Base-by-base conservation (phyloP, 1,140 invertebrate genomes). In the Chlorops oryzae region DNA sequence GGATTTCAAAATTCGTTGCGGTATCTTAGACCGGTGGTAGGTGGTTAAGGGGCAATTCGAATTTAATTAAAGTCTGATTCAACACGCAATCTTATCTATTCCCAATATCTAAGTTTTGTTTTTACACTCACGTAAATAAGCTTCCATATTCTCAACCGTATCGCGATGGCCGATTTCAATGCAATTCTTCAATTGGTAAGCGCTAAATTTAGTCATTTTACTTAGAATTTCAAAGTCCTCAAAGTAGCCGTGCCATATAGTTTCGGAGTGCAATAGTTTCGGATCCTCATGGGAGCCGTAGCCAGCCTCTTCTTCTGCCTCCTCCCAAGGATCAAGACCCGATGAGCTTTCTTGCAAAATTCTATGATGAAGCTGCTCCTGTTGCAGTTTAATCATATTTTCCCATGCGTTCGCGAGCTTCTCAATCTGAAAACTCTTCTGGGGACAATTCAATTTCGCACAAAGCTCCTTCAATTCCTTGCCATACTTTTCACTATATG, bases 211-310 rank as follows among this genome's bases (percentile, higher is more conserved):
- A 4, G 50, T n/a, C 1, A 56, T 54, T 17, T 46, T 21, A 27
- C 25, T 51, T 15, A 69, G 25, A 13, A 65, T 59, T 25, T 69
- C 43, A 18, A 55, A 69, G 3, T 58, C 65, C 0, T 27, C 35
- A 9, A 69, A 69, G 25, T 34, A 63, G 13, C 58, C 62, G 12
- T 58, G 58, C 65, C 65, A 69, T 15, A 58, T 61, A 42, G 65
- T 56, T 13, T 59, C 60, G 35, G 10, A n/a, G n/a, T n/a, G 28
- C 58, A 62, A 3, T 34, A 20, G 13, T 65, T 59, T 28, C 58
- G 53, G 15, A 47, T 64, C 62, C 2, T 12, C 39, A 18, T 15
- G 15, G 13, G 37, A 2, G 1, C 44, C 39, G 2, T 5, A n/a
- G n/a, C n/a, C n/a, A 6, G 47, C 51, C 0, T 51, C 52, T 0